Conservation (phyloP, 2,888 invertebrate genomes). For the Mythimna impura region DNA sequence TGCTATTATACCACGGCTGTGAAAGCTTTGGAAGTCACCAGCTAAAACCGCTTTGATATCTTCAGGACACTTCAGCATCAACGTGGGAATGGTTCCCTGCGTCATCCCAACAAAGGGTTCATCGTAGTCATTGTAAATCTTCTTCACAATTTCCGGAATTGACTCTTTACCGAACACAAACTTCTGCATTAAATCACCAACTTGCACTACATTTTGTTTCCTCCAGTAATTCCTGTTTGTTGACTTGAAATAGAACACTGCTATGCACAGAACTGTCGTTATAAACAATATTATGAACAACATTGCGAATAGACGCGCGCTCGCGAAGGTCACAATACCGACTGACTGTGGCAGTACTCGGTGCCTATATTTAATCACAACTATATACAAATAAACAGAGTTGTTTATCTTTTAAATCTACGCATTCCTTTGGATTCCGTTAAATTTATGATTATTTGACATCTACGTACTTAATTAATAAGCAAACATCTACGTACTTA, state of each 20-base stretch:
- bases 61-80: constrained; percentile 75
- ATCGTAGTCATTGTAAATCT: constrained; percentile 72
- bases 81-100: constrained; percentile 68
- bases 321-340: constrained; percentile 4
- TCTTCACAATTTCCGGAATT: constrained; percentile 74
- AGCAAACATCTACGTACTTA: neutral
- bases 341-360: constrained; percentile 26
- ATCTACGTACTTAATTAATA: neutral
- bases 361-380: constrained; percentile 13
- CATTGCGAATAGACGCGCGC: constrained; percentile 43
- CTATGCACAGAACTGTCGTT: constrained; percentile 62
- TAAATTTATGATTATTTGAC: neutral
- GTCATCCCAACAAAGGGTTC: constrained; percentile 73
- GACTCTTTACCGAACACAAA: constrained; percentile 74
- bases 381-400: neutral
- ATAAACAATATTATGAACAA: constrained; percentile 46
- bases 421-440: neutral
- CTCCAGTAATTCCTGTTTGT: constrained; percentile 76
- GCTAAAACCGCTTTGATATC: constrained; percentile 77
- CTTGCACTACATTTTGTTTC: constrained; percentile 73
- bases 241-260: constrained; percentile 55
- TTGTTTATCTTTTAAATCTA: neutral
- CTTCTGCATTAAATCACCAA: constrained; percentile 66
- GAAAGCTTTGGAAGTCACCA: constrained; percentile 78
- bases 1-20: constrained; percentile 72